A percentile compares a stretch with the other conserved stretches of the same genome.
Evolutionary conservation across 2,888 invertebrate genomes (phyloP).

Genomic region (Nomada ferruginata): DNA sequence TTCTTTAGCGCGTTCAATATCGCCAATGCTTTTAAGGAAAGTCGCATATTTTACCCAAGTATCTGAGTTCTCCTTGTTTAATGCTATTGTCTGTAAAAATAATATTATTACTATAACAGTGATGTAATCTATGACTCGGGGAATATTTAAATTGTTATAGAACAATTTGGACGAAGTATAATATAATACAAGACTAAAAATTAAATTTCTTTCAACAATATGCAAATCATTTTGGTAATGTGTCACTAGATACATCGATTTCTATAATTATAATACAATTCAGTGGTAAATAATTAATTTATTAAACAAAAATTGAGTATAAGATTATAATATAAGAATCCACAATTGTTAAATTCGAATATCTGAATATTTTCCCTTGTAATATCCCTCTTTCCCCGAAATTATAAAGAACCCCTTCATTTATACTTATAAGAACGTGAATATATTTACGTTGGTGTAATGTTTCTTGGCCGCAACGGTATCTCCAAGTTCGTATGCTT

Average conservation of each 20-base stretch:
- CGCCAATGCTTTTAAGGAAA: constrained; percentile 65
- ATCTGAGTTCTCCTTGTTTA: constrained; percentile 56
- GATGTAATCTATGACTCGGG: too few species aligned
- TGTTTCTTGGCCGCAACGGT: constrained; percentile 63
- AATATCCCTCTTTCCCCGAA: too few species aligned
- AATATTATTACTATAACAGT: neutral
- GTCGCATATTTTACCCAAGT: constrained; percentile 74
- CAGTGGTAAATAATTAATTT: too few species aligned
- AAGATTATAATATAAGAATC: too few species aligned
- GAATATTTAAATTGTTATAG: too few species aligned
- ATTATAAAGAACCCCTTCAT: neutral
- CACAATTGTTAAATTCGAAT: too few species aligned
- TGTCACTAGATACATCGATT: too few species aligned
- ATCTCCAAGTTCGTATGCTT: constrained; percentile 72
- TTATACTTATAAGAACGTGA: neutral
- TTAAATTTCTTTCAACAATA: neutral
- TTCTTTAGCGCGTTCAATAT: constrained; percentile 71
- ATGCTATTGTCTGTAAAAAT: constrained; percentile 65
- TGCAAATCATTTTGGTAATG: neutral
- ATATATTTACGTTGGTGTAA: constrained; percentile 59
- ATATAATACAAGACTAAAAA: too few species aligned
- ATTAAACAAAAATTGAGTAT: neutral
- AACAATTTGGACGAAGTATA: too few species aligned
- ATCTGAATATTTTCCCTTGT: too few species aligned
- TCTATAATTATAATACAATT: neutral